Conservation (phyloP, 1,140 invertebrate species). For the Augochlora pura region DNA sequence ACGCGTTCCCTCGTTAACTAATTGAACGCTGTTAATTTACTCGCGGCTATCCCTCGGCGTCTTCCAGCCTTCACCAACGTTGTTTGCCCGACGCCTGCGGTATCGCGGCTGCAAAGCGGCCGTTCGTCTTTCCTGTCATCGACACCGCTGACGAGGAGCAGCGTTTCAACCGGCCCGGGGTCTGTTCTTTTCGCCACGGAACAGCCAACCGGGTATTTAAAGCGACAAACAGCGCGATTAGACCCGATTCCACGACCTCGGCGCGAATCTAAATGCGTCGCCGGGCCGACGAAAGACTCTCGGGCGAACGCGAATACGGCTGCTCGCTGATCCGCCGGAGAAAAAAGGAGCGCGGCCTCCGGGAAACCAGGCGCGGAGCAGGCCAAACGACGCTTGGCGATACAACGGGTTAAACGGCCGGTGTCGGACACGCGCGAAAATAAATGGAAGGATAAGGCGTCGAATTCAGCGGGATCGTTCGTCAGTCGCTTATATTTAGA, state of each 20-base stretch:
- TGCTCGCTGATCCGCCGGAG: constrained; percentile 34
- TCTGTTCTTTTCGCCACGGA: not conserved
- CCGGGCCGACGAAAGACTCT: constrained; percentile 5
- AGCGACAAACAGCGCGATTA: constrained; percentile 4
- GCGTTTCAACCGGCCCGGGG: not conserved
- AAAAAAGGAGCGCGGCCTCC: constrained; percentile 5
- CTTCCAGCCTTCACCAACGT: too few relatives aligned
- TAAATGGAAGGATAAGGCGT: constrained; percentile 47
- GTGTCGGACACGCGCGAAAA: constrained; percentile 43
- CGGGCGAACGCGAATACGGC: not conserved
- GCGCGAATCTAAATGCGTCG: constrained; percentile 30
- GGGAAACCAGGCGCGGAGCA: constrained; percentile 38
- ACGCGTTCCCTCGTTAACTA: constrained; percentile 16
- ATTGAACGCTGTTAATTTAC: constrained; percentile 7
- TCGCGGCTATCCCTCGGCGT: not conserved
- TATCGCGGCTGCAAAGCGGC: not conserved
- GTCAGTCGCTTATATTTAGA: constrained; percentile 63
- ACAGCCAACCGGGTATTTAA: not conserved
- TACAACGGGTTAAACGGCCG: constrained; percentile 46
- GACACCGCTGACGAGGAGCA: not conserved
- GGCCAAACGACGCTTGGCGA: constrained; percentile 52
- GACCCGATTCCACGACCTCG: not conserved
- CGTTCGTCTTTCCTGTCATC: constrained; percentile 1
- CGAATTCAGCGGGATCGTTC: constrained; percentile 59
- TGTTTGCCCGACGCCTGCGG: not conserved